Evolutionary conservation across 2,888 invertebrate species (phyloP).

Genomic region (Girardia tigrina): DNA sequence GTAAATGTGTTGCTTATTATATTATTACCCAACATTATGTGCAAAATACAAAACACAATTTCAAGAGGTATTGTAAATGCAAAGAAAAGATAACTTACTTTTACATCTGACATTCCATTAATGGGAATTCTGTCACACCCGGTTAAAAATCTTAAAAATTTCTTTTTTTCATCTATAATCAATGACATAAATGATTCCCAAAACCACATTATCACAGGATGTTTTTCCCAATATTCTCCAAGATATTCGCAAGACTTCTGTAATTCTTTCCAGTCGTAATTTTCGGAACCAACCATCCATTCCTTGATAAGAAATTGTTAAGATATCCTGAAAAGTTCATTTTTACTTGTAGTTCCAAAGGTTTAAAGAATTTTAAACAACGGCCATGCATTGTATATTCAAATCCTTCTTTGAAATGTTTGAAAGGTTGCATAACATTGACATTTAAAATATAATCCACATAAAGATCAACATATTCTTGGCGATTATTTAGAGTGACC

Average conservation of each 20-base stretch:
- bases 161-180: slow-evolving; percentile 33
- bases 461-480: slow-evolving; percentile 78
- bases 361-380: slow-evolving; percentile 25
- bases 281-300: slow-evolving; percentile 63
- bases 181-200: slow-evolving; percentile 77
- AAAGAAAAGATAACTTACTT: slow-evolving; percentile 54
- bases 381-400: slow-evolving; percentile 54
- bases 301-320: slow-evolving; percentile 40
- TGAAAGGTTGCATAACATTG: slow-evolving; percentile 67
- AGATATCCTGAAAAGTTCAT: not conserved
- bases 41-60: too few relatives aligned
- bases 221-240: slow-evolving; percentile 56
- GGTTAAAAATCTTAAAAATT: slow-evolving; percentile 32
- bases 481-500: slow-evolving; percentile 66
- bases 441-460: slow-evolving; percentile 74
- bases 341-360: slow-evolving; percentile 26
- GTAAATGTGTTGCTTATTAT: too few relatives aligned
- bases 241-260: slow-evolving; percentile 72
- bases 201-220: slow-evolving; percentile 62
- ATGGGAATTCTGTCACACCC: slow-evolving; percentile 34
- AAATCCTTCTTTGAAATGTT: slow-evolving; percentile 56
- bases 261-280: slow-evolving; percentile 82
- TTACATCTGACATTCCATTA: slow-evolving; percentile 66
- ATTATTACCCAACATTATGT: too few relatives aligned
- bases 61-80: too few relatives aligned